phyloP scores from a whole-genome alignment of 2,888 invertebrate genomes.

The Tetragnatha montana region DNA sequence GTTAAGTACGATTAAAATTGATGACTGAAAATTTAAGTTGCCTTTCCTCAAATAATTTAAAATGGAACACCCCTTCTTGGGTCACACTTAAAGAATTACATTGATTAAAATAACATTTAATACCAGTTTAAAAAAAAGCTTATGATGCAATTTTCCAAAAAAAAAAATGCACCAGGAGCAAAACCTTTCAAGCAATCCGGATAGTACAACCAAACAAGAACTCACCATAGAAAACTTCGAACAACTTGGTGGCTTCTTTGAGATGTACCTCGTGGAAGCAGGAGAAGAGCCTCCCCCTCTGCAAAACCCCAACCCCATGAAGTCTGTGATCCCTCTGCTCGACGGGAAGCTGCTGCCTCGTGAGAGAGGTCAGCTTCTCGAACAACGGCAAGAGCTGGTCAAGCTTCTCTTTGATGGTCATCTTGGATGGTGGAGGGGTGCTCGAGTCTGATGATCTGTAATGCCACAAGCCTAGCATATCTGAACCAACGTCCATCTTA shows the following conservation, averaged over 20 bases:
- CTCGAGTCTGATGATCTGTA: slow-evolving; percentile 3
- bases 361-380: slow-evolving; percentile 23
- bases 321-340: slow-evolving; percentile 25
- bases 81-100: too few relatives aligned
- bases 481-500: not conserved
- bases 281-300: slow-evolving; percentile 80
- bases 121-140: too few relatives aligned
- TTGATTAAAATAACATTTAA: too few relatives aligned
- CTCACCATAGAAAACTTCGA: slow-evolving; percentile 77
- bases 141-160: too few relatives aligned
- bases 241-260: slow-evolving; percentile 81
- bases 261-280: slow-evolving; percentile 81
- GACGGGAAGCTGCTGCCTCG: slow-evolving; percentile 12
- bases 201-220: not conserved
- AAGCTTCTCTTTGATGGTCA: slow-evolving; percentile 36
- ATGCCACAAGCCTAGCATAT: not conserved
- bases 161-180: too few relatives aligned
- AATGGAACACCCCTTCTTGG: too few relatives aligned
- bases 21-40: too few relatives aligned
- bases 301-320: slow-evolving; percentile 75
- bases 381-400: slow-evolving; percentile 39
- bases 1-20: too few relatives aligned
- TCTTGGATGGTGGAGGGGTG: slow-evolving; percentile 1
- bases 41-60: too few relatives aligned
- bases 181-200: too few relatives aligned